These are phyloP conservation scores for Palloptera scutellata DNA, from an alignment of 2,888 invertebrate species.

Conservation along the genomic window DNA sequence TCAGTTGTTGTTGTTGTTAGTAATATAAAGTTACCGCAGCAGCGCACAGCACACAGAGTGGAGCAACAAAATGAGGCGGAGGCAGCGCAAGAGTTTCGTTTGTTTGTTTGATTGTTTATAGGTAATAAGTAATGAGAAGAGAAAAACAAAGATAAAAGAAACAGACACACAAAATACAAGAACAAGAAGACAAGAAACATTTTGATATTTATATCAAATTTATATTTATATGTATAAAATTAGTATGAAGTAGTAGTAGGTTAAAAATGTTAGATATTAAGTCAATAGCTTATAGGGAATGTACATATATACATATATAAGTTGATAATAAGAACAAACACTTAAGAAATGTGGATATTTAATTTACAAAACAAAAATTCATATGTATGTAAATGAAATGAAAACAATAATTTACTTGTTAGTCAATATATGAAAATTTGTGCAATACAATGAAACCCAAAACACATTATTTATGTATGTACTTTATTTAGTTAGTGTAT, in stretches of 20 bases:
- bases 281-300: background rate
- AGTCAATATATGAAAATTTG: background rate
- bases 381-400: background rate
- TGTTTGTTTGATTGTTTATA: background rate
- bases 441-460: slow-evolving; percentile 8
- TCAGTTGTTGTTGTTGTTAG: background rate
- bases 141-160: slow-evolving; percentile 21
- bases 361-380: background rate
- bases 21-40: background rate
- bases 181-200: slow-evolving; percentile 16
- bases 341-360: background rate
- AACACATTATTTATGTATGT: slow-evolving; percentile 3
- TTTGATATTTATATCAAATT: background rate
- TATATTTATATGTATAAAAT: no score
- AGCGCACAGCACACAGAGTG: background rate
- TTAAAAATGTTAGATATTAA: background rate
- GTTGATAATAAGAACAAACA: no score
- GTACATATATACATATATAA: background rate
- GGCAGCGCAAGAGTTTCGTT: background rate
- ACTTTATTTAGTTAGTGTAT: background rate
- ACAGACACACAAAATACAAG: background rate
- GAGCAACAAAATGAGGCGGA: background rate
- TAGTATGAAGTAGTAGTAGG: no score
- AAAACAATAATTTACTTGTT: background rate
- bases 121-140: slow-evolving; percentile 9